phyloP scores from a whole-genome alignment of 2,888 invertebrate species.

The Branchellion lobata region DNA sequence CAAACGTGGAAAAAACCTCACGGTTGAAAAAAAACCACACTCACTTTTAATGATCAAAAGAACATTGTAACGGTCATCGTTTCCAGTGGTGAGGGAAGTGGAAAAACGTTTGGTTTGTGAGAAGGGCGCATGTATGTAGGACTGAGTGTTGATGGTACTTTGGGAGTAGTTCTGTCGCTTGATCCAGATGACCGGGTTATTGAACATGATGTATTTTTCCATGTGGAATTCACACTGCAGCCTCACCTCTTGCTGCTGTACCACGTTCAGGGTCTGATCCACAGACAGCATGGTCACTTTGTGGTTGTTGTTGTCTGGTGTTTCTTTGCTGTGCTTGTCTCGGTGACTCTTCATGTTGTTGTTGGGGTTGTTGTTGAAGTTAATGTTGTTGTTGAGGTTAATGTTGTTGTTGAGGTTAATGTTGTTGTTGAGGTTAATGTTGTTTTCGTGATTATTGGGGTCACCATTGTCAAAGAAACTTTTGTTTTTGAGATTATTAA shows the following conservation, averaged over 20 bases:
- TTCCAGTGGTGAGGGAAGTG: conserved; percentile 26
- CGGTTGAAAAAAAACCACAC: no score
- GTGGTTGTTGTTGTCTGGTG: no score
- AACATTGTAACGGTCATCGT: neutral
- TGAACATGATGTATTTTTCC: conserved; percentile 24
- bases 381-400: neutral
- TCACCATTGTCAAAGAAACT: no score
- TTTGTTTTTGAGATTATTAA: no score
- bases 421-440: no score
- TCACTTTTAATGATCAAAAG: neutral
- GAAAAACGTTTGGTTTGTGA: conserved; percentile 38
- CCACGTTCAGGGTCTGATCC: neutral
- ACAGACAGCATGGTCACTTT: conserved; percentile 23
- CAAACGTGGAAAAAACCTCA: no score
- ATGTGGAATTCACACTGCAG: conserved; percentile 43
- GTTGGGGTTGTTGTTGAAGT: neutral
- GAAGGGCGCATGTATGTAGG: conserved; percentile 47
- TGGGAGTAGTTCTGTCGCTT: conserved; percentile 45
- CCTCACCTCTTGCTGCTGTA: neutral
- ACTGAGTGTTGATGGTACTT: conserved; percentile 46
- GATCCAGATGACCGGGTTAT: conserved; percentile 44
- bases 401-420: neutral
- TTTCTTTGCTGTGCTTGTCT: no score
- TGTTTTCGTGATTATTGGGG: no score
- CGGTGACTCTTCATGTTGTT: neutral